Evolutionary conservation across 2,797 vertebrate genomes (phyloP).

Genomic region (Momotus momota): DNA sequence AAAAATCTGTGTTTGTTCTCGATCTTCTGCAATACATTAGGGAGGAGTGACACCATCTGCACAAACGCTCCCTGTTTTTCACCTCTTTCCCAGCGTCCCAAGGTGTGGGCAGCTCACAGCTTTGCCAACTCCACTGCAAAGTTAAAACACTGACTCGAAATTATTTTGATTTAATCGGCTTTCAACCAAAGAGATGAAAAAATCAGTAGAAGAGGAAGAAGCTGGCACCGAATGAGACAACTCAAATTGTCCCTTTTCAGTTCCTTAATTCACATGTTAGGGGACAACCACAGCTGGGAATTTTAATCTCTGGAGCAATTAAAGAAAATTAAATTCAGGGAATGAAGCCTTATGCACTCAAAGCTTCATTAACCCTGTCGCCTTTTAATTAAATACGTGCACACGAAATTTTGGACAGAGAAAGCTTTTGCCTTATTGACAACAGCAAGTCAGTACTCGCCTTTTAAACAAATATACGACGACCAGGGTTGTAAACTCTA

Average conservation of each 20-base stretch:
- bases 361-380: constrained; percentile 75
- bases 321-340: constrained; percentile 74
- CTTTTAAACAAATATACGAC: background rate
- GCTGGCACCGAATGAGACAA: background rate
- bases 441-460: background rate
- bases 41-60: background rate
- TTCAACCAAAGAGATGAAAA: background rate
- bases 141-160: background rate
- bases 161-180: background rate
- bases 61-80: background rate
- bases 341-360: constrained; percentile 72
- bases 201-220: constrained; percentile 2
- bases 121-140: background rate
- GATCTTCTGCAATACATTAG: background rate
- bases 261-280: constrained; percentile 52
- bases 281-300: constrained; percentile 54
- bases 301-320: constrained; percentile 73
- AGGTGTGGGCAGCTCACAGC: background rate
- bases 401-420: constrained; percentile 34
- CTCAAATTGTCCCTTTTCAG: constrained; percentile 6
- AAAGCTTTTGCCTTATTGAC: constrained; percentile 24
- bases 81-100: background rate
- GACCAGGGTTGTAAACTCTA: background rate
- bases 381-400: constrained; percentile 75
- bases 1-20: background rate